These are phyloP conservation scores for Trichoplusia ni DNA, from an alignment of 1,140 invertebrate species.

Conservation along the genomic window DNA sequence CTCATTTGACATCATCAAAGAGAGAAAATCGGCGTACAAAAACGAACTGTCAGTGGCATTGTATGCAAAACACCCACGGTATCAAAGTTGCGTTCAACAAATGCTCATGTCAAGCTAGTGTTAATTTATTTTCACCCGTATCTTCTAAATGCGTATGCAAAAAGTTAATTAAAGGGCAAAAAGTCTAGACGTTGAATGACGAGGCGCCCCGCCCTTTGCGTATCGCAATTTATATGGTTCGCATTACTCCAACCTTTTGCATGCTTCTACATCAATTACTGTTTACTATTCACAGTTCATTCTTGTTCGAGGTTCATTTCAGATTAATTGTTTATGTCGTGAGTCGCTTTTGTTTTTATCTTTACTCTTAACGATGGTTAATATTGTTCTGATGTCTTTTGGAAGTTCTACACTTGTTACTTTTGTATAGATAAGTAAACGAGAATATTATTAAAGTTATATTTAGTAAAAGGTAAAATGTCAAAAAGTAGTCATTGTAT, in stretches of 20 bases:
- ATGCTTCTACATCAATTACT: constrained; percentile 48
- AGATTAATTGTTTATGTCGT: not conserved
- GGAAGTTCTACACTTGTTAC: no score
- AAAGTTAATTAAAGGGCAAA: constrained; percentile 66
- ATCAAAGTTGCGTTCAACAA: not conserved
- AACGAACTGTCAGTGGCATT: not conserved
- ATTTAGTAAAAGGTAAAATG: no score
- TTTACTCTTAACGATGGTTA: no score
- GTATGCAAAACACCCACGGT: constrained; percentile 2
- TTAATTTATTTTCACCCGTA: constrained; percentile 46
- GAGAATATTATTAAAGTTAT: no score
- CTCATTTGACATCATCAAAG: no score
- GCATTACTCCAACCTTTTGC: constrained; percentile 60
- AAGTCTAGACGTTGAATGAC: constrained; percentile 63
- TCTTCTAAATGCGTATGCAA: constrained; percentile 41
- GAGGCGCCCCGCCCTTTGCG: constrained; percentile 58
- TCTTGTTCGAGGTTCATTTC: constrained; percentile 5
- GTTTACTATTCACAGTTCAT: not conserved
- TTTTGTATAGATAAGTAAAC: no score
- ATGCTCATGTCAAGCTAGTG: constrained; percentile 14
- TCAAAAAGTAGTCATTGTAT: no score
- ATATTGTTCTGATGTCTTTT: no score
- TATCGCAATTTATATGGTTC: constrained; percentile 68
- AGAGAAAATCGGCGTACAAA: no score
- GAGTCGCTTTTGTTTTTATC: not conserved